Evolutionary conservation across 2,113 vertebrate genomes (phyloP), one percentile per base, ranked within the genome.

Genomic region (Oceanodroma tethys): DNA sequence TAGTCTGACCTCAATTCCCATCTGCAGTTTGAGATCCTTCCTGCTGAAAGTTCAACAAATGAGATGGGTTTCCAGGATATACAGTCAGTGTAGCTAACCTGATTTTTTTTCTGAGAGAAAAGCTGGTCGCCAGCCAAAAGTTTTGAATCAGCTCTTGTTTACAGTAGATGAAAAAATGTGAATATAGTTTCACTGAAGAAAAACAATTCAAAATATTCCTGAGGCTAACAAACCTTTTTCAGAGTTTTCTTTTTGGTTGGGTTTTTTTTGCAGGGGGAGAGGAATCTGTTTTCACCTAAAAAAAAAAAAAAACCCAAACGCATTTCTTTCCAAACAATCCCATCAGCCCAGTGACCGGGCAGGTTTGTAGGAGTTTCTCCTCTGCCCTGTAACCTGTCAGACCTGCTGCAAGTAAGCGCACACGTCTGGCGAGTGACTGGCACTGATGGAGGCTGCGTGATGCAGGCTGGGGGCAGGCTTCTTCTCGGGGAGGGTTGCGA

Each of bases 31-130:
- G 58, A 86, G 45, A 84, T 70, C 30, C 72, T 91, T 92, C 87
- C 91, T 93, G 86, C 36, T 76, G 42, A 22, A 86, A 55, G 32
- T 30, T 80, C 29, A 86, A 38, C 59, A 66, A 73, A 58, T 11
- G 53, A 76, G 17, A 42, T 15, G 32, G 20, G 45, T 86, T 92
- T 97, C 72, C 89, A 91, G 83, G 93, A 96, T 94, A 84, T 5
- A 55, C 32, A 58, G 26, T n/a, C 71, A 40, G 9, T 23, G 32
- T 16, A 81, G 52, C 15, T 66, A 86, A 83, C 76, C 40, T 70
- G 27, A 14, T 16, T 8, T 62, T 75, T 34, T 21, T 13, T 1
- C 23, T 23, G 53, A 82, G 58, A 75, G 30, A 22, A 92, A 90
- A 83, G 12, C 55, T 91, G 67, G 42, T 66, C 3, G 4, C 22